Evolutionary conservation across 2,888 invertebrate genomes (phyloP), one percentile per base, ranked within the genome.

Genomic region (Drosophila tanythrix): DNA sequence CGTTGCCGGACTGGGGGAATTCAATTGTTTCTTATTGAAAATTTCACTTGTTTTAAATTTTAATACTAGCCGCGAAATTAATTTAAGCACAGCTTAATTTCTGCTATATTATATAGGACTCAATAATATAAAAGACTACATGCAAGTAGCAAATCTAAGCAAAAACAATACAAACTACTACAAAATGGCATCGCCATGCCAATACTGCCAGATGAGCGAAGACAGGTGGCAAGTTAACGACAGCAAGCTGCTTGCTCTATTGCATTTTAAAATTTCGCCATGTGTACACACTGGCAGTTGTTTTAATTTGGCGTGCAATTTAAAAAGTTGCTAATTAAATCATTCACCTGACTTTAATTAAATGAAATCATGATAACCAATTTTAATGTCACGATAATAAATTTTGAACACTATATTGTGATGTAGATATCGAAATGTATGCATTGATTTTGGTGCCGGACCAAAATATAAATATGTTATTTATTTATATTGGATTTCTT

Each of bases 281-380:
- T 50, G 33, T 58, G 48, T n/a, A 53, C 50, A 59, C 60, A 70
- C 62, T 75, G 55, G 0, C 13, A 6, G 7, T 15, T 38, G 2
- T n/a, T 10, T 27, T 1, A 38, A 13, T n/a, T 27, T 38, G 8
- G n/a, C 27, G 27, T n/a, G 11, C 4, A 58, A 27, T 40, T 43
- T 65, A 4, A 40, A 11, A 7, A 21, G 43, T 27, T 36, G 66
- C 53, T 79, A 79, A 77, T 79, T 66, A 48, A 63, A 50, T 70
- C 18, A 53, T 33, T 33, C 2, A 46, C 31, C 10, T 51, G 35
- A 10, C 50, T 10, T 29, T 66, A 63, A 79, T 79, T 53, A 53
- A 66, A 77, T 58, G 36, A 63, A 50, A 70, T 53, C 52, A 27
- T 50, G 4, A 52, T 57, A 48, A 50, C 31, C 11, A 46, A 51